Base-by-base conservation (phyloP, 2,888 invertebrate species). In the Morpho deidamia region DNA sequence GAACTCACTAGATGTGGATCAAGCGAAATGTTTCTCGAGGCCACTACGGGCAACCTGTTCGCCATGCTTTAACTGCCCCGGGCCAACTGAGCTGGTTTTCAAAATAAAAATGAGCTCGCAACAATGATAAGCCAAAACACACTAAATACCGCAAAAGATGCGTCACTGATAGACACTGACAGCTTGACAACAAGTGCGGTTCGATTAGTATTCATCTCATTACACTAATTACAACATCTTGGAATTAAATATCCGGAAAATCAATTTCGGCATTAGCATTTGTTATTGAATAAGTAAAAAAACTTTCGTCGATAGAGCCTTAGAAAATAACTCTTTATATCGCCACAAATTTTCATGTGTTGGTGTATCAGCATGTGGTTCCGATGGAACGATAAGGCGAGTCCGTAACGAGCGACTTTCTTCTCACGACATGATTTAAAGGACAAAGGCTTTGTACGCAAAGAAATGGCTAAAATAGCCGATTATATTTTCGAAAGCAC, bases 401-500 rank as follows among this genome's bases (percentile, higher is more conserved):
- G 34, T 12, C 5, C 42, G 32, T 44, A 50, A 44, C 50, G 11
- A 49, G 56, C 51, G 40, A 56, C 55, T 57, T 57, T 60, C 58
- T 55, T 40, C 44, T 44, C 43, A 11, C 43, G 32, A 42, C 42
- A 23, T 23, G 14, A 42, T 41, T 51, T 40, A 54, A 57, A 51
- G 44, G 71, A 71, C 70, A 73, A 74, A 72, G 64, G 68, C 68
- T 79, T 81, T 80, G 81, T 81, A 74, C 62, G 67, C 68, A 65
- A 70, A 74, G 69, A 80, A 80, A 80, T 78, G 74, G 70, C 65
- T 68, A 76, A 81, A 81, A 79, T 76, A 66, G 70, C 70, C 78
- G 77, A 81, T 81, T 76, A 83, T 79, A 83, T 85, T 88, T 88
- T 89, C 78, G 88, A 89, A 89, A 89, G 88, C 86, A 84, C 78